phyloP scores from a whole-genome alignment of 1,140 invertebrate species.

The Nasonia giraulti region DNA sequence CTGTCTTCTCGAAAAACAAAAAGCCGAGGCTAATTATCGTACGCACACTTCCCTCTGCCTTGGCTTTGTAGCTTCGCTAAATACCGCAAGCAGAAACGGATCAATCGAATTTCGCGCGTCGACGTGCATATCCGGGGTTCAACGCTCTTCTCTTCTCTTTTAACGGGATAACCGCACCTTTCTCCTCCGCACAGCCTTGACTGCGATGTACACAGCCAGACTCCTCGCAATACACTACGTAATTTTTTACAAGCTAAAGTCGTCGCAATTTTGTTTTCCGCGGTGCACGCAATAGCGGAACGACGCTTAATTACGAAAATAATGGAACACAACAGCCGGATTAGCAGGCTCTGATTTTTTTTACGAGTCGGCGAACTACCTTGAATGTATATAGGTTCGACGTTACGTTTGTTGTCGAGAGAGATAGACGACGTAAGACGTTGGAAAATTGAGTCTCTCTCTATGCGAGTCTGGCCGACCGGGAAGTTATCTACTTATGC shows the following conservation, averaged over 20 bases:
- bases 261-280: neutral
- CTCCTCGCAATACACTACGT: neutral
- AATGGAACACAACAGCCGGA: neutral
- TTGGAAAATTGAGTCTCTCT: neutral
- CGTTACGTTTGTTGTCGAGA: neutral
- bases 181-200: constrained; percentile 2
- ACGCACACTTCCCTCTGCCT: neutral
- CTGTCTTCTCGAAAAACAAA: neutral
- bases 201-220: neutral
- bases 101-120: no score
- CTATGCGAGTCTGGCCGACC: neutral
- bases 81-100: no score
- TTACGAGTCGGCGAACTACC: neutral
- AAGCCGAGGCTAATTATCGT: neutral
- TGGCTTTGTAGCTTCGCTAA: neutral
- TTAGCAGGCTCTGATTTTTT: neutral
- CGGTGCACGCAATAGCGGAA: neutral
- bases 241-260: neutral
- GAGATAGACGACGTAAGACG: neutral
- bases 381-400: neutral
- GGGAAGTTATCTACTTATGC: constrained; percentile 16
- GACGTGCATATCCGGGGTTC: neutral
- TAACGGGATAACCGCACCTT: constrained; percentile 6
- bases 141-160: neutral
- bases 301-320: neutral